These are phyloP conservation scores for Myopa tessellatipennis DNA, from an alignment of 2,888 invertebrate species.

Conservation along the genomic window DNA sequence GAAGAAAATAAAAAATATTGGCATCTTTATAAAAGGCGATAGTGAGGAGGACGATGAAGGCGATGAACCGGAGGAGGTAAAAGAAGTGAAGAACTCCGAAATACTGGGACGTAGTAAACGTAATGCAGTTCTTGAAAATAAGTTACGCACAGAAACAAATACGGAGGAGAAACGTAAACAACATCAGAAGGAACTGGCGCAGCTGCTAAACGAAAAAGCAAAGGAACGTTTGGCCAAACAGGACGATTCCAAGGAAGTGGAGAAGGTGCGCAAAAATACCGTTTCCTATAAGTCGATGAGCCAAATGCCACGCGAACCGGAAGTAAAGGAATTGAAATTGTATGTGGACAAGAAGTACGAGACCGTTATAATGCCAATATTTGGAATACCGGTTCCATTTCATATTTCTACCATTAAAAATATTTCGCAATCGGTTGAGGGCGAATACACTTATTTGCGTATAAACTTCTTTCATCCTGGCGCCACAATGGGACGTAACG, in stretches of 20 bases:
- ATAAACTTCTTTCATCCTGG: slow-evolving; percentile 99
- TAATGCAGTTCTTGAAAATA: slow-evolving; percentile 92
- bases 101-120: slow-evolving; percentile 78
- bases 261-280: slow-evolving; percentile 92
- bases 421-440: slow-evolving; percentile 96
- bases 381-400: slow-evolving; percentile 95
- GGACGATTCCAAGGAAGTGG: slow-evolving; percentile 84
- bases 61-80: slow-evolving; percentile 82
- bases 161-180: slow-evolving; percentile 97
- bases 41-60: slow-evolving; percentile 87
- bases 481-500: slow-evolving; percentile 93
- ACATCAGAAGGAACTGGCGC: slow-evolving; percentile 95
- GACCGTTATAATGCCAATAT: slow-evolving; percentile 97
- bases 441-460: slow-evolving; percentile 97
- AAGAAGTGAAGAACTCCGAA: slow-evolving; percentile 71
- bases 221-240: slow-evolving; percentile 91
- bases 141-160: slow-evolving; percentile 92
- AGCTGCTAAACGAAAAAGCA: slow-evolving; percentile 91
- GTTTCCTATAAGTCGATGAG: slow-evolving; percentile 93
- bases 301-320: slow-evolving; percentile 93
- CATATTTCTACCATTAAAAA: slow-evolving; percentile 99
- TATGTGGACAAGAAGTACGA: slow-evolving; percentile 98
- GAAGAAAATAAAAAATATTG: slow-evolving; percentile 94
- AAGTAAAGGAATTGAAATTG: slow-evolving; percentile 92
- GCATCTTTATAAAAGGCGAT: slow-evolving; percentile 93